Percentiles rank a stretch among this genome's conserved stretches.
These are phyloP conservation scores for Pitangus sulphuratus DNA, from an alignment of 2,797 vertebrate species.

Conservation along the genomic window DNA sequence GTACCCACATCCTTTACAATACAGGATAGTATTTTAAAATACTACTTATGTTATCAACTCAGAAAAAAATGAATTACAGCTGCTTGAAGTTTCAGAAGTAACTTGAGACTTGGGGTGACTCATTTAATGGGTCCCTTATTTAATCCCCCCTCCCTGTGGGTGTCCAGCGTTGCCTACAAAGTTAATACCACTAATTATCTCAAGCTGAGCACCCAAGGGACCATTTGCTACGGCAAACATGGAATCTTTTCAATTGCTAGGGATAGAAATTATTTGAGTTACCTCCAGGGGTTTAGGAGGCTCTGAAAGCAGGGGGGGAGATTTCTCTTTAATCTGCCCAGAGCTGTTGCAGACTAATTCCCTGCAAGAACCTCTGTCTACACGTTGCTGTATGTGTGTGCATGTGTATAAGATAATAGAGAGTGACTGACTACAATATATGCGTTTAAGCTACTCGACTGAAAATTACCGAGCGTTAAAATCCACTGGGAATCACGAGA, in stretches of 20 bases:
- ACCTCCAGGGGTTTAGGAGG: neutral
- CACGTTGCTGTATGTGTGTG: neutral
- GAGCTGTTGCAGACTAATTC: neutral
- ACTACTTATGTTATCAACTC: neutral
- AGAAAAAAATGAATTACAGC: neutral
- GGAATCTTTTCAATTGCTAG: neutral
- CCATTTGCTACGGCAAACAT: neutral
- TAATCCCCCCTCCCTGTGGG: neutral
- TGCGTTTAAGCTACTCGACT: constrained; percentile 26
- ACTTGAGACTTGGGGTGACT: neutral
- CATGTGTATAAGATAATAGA: constrained; percentile 36
- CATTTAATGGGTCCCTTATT: neutral
- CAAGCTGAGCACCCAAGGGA: neutral
- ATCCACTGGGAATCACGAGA: constrained; percentile 37
- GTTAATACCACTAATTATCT: neutral
- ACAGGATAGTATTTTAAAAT: neutral
- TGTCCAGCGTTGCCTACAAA: neutral
- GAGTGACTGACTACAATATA: constrained; percentile 44
- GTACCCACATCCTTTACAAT: neutral
- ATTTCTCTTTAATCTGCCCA: neutral
- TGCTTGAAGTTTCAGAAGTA: neutral
- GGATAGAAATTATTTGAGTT: neutral
- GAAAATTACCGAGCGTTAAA: constrained; percentile 56
- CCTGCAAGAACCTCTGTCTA: neutral
- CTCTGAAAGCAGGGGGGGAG: neutral